phyloP scores from a whole-genome alignment of 1,140 invertebrate species.

The Lethocerus indicus region DNA sequence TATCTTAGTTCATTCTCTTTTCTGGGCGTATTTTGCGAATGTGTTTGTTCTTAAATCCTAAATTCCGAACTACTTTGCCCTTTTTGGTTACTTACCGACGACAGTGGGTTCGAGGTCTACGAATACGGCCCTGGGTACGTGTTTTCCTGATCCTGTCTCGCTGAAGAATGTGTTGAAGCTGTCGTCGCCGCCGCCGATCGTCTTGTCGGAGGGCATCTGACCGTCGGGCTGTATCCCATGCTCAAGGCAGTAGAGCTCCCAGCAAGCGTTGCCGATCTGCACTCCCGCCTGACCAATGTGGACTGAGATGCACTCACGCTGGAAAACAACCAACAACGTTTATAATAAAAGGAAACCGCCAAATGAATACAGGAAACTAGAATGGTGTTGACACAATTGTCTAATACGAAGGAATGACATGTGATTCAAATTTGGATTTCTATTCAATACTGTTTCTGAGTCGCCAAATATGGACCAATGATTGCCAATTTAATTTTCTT shows the following conservation, averaged over 20 bases:
- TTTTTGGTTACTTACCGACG: conserved; percentile 52
- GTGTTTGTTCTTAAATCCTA: no score
- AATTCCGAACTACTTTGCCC: no score
- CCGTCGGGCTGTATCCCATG: conserved; percentile 84
- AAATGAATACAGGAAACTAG: no score
- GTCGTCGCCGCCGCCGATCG: conserved; percentile 51
- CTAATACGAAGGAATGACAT: no score
- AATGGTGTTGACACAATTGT: no score
- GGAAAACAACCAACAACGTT: conserved; percentile 19
- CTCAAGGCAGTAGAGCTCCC: conserved; percentile 80
- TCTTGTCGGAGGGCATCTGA: conserved; percentile 60
- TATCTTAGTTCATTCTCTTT: no score
- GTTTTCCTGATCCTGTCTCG: conserved; percentile 74
- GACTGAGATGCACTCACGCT: conserved; percentile 74
- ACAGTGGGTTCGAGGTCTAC: conserved; percentile 79
- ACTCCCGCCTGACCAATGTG: conserved; percentile 83
- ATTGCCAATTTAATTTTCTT: no score
- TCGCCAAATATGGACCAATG: no score
- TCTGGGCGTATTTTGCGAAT: no score
- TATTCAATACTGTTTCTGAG: no score
- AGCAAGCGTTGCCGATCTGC: conserved; percentile 75
- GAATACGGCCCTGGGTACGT: conserved; percentile 69
- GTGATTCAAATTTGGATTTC: no score
- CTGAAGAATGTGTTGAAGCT: conserved; percentile 83
- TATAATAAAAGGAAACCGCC: no score